Evolutionary conservation across 2,113 vertebrate species (phyloP).

Genomic region (Cervus canadensis): DNA sequence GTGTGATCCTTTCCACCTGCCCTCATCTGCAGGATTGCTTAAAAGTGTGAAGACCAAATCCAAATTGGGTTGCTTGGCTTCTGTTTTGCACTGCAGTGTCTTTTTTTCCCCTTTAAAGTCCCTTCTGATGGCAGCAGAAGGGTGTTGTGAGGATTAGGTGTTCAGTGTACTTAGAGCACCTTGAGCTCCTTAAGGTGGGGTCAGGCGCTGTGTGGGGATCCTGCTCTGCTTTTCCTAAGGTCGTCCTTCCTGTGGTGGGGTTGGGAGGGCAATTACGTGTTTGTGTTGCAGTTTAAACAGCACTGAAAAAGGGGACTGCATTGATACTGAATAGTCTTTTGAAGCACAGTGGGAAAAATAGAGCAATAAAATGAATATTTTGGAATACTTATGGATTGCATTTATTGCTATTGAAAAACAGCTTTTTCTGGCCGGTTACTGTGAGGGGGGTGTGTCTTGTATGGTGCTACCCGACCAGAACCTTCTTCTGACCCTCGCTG

Average conservation of each 20-base stretch:
- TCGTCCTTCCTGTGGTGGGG: neutral
- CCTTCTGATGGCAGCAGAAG: neutral
- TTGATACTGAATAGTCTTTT: neutral
- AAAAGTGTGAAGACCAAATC: neutral
- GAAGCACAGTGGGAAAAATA: neutral
- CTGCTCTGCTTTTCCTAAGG: neutral
- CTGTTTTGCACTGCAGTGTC: neutral
- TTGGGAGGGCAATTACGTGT: neutral
- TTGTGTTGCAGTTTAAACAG: neutral
- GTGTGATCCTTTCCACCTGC: neutral
- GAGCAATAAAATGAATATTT: neutral
- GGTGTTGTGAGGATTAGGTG: neutral
- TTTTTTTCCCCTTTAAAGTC: neutral
- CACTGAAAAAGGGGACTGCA: too few relatives aligned
- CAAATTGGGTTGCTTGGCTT: rapidly evolving
- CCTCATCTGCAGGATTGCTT: neutral
- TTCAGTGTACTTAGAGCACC: rapidly evolving
- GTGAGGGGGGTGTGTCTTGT: neutral
- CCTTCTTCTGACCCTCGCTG: neutral
- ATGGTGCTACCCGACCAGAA: neutral
- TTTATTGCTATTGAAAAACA: neutral
- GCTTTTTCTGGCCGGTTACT: neutral
- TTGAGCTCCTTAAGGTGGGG: neutral
- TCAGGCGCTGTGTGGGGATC: neutral
- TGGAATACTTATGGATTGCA: neutral